These are phyloP conservation scores for Chymomyza procnemis DNA, from an alignment of 2,888 invertebrate genomes.

Conservation along the genomic window DNA sequence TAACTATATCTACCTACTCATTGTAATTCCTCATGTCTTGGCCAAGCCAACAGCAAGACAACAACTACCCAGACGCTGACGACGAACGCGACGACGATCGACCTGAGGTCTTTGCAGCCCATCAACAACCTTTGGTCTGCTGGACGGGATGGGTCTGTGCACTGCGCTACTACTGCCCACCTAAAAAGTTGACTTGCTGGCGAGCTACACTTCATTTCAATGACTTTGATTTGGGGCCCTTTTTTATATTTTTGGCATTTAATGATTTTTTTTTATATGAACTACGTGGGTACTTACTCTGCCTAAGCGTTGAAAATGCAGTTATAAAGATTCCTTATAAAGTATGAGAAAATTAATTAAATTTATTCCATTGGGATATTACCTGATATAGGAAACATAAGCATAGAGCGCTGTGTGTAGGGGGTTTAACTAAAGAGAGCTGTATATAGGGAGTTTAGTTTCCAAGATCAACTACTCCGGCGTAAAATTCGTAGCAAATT, in stretches of 20 bases:
- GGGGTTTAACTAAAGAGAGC: too few species aligned
- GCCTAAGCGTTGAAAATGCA: too few species aligned
- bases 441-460: too few species aligned
- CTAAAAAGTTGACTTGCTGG: conserved; percentile 55
- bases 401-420: too few species aligned
- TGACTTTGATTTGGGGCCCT: conserved; percentile 56
- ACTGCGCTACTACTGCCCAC: conserved; percentile 1
- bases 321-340: too few species aligned
- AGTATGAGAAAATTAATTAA: too few species aligned
- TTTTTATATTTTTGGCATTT: conserved; percentile 53
- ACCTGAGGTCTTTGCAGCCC: conserved; percentile 35
- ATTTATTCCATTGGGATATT: too few species aligned
- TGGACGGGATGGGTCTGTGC: not conserved
- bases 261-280: conserved; percentile 56
- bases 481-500: too few species aligned
- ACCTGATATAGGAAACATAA: too few species aligned
- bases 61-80: conserved; percentile 10
- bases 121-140: not conserved
- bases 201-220: conserved; percentile 54
- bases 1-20: conserved; percentile 57
- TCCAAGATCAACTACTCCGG: too few species aligned
- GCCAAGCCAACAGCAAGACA: conserved; percentile 39
- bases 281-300: not conserved
- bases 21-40: conserved; percentile 71
- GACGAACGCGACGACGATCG: conserved; percentile 46